Evolutionary conservation across 2,888 invertebrate species (phyloP), one percentile per base, ranked within the genome.

Genomic region (Campopleginae sp.): DNA sequence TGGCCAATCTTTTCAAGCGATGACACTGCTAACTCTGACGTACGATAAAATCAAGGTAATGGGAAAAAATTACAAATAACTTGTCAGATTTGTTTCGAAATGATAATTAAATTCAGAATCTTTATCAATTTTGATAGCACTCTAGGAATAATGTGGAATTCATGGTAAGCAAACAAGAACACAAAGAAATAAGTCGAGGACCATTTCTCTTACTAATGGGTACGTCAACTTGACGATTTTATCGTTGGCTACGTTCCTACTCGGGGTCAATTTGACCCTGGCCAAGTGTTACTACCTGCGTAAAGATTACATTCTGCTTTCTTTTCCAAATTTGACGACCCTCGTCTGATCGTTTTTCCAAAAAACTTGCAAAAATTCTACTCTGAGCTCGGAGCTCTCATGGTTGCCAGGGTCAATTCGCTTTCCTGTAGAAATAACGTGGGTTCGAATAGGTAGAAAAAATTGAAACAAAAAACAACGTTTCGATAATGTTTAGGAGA

Each of bases 1-100:
- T 42, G 89, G 88, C 0, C 93, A 94, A 79, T 89, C 90, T 31
- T 85, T 88, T 33, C 91, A 90, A 58, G 93, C 93, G 0, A 88
- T 92, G 10, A 89, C 89, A 63, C 86, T 91, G 38, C 88, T 94
- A 12, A 81, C 86, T 0, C 82, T 86, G 65, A 90, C 91, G 0
- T 87, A 89, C 19, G 85, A 91, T 48, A 82, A 87, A 38, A 88
- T 87, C 31, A 87, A 88, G 2, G 86, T 83, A 82, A 82, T 58
- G 48, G 63, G 17, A 17, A 46, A 68, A 3, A 71, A 12, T 31
- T 33, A n/a, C 27, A 38, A 14, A 54, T 54, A 8, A 4, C n/a
- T 7, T n/a, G 2, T n/a, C 23, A 3, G 10, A 54, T 58, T 3
- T 58, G 0, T 58, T 27, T 14, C 0, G 23, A 10, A 12, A 23